Evolutionary conservation across 2,797 vertebrate genomes (phyloP), one percentile per base, ranked within the genome.

Genomic region (Sebastes flavidus): DNA sequence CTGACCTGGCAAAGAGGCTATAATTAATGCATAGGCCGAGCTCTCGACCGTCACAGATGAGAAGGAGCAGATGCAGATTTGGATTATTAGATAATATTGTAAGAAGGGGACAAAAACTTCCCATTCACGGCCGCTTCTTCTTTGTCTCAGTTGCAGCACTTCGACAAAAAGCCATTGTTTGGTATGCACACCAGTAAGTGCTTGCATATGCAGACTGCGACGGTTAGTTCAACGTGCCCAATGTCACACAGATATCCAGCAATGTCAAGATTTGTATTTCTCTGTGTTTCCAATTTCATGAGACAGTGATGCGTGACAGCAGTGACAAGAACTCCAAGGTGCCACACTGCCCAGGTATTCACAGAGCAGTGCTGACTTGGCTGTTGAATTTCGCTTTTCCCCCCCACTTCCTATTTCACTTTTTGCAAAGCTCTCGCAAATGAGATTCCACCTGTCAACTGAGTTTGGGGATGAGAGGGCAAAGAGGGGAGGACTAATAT

Each of bases 221-320:
- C 83, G 72, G 87, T 89, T 79, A 77, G 84, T 91, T 93, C 87
- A 87, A 89, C 77, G 67, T 68, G 72, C 76, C 88, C 92, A 93
- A 92, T 94, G 93, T 94, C 93, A 91, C 62, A 91, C 88, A 89
- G 91, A 95, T 93, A 93, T 91, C 92, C 87, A 66, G 87, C 92
- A 94, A 93, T 94, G 93, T 95, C 92, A 93, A 94, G 91, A 95
- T 93, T 93, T 93, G 90, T 91, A 88, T 91, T 95, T 91, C 91
- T 88, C 87, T 85, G 83, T 90, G 91, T 94, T 94, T 95, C 92
- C 93, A 95, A 95, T 95, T 95, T 95, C 92, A 88, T 85, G 92
- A 94, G 93, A 95, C 92, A 90, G 84, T 93, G 93, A 95, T 92
- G 94, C 92, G 87, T 94, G 92, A 94, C 94, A 92, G 92, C 77